Conservation (phyloP, 2,888 invertebrate species). For the Tuta absoluta region DNA sequence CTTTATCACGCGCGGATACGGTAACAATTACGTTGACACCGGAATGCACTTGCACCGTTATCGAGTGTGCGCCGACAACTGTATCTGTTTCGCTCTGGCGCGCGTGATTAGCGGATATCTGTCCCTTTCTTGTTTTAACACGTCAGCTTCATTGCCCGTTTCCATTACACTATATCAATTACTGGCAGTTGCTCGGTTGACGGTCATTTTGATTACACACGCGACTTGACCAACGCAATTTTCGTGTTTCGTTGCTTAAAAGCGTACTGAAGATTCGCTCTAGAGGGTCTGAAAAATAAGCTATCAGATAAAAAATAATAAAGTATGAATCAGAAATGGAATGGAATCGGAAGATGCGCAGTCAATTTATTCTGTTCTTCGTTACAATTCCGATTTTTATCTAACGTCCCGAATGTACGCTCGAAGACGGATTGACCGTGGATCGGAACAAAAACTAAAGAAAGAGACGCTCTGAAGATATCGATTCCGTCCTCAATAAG, state of each 20-base stretch:
- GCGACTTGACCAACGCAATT: conserved; percentile 24
- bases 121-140: conserved; percentile 70
- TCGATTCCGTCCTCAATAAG: conserved; percentile 73
- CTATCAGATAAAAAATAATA: conserved; percentile 59
- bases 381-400: conserved; percentile 73
- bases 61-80: conserved; percentile 49
- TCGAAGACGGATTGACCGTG: conserved; percentile 77
- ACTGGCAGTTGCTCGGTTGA: conserved; percentile 53
- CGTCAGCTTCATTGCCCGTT: conserved; percentile 75
- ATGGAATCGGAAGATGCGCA: conserved; percentile 61
- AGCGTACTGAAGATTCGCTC: conserved; percentile 28
- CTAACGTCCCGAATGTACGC: conserved; percentile 69
- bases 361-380: conserved; percentile 69
- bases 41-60: conserved; percentile 67
- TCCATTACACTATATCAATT: conserved; percentile 80
- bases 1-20: conserved; percentile 56
- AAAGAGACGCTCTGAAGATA: conserved; percentile 73
- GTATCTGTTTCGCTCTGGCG: conserved; percentile 66
- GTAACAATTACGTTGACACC: conserved; percentile 65
- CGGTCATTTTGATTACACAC: conserved; percentile 48
- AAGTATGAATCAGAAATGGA: conserved; percentile 60
- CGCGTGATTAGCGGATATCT: conserved; percentile 54
- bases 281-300: conserved; percentile 42
- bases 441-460: conserved; percentile 70
- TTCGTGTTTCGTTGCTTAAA: conserved; percentile 16